A percentile compares a stretch with the other conserved stretches of the same genome.
Conservation (phyloP, 1,140 invertebrate genomes). For the Heliconius himera region DNA sequence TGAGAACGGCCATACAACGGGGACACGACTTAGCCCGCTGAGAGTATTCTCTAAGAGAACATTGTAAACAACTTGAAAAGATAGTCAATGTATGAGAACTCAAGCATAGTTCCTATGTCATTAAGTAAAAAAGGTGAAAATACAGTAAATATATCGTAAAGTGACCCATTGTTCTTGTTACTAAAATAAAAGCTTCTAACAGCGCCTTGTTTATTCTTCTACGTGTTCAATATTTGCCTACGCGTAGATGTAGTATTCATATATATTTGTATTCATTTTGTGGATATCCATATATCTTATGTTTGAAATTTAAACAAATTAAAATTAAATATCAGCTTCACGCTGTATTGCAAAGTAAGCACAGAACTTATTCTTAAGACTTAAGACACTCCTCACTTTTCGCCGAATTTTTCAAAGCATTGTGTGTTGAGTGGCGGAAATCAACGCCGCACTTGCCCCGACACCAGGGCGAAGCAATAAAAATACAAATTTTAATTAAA, state of each 20-base stretch:
- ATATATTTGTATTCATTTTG: neutral
- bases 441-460: too few relatives aligned
- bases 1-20: conserved; percentile 44
- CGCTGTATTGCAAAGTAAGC: too few relatives aligned
- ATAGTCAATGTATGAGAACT: conserved; percentile 29
- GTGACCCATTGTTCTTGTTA: conserved; percentile 36
- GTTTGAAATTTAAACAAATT: neutral
- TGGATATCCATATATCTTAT: neutral
- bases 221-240: neutral
- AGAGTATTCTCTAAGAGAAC: conserved; percentile 47
- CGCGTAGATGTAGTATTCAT: neutral
- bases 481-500: too few relatives aligned
- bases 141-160: neutral
- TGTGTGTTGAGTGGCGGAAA: too few relatives aligned
- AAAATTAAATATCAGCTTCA: too few relatives aligned
- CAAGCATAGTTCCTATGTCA: conserved; percentile 12
- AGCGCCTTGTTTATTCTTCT: conserved; percentile 29
- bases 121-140: conserved; percentile 14
- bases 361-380: too few relatives aligned
- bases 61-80: conserved; percentile 49
- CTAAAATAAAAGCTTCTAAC: conserved; percentile 36
- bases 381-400: too few relatives aligned
- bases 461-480: too few relatives aligned
- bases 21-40: conserved; percentile 40
- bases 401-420: too few relatives aligned